Conservation (phyloP, 1,140 invertebrate species). For the Lasioglossum albipes region DNA sequence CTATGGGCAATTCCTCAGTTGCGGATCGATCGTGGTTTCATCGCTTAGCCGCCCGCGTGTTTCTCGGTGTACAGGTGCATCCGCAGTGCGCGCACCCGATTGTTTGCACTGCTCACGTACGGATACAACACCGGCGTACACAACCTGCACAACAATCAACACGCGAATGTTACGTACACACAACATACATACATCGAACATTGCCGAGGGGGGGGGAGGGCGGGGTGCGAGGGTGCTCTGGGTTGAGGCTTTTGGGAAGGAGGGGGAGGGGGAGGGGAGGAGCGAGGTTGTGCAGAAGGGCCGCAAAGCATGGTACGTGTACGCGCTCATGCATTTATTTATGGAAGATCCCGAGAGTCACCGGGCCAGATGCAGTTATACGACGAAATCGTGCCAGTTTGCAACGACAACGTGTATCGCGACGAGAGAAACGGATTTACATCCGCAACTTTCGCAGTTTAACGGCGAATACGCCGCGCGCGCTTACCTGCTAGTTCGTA, state of each 20-base stretch:
- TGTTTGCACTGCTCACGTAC: conserved; percentile 39
- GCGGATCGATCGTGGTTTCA: conserved; percentile 51
- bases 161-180: conserved; percentile 45
- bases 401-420: conserved; percentile 61
- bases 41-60: conserved; percentile 31
- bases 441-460: conserved; percentile 75
- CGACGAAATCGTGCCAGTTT: conserved; percentile 65
- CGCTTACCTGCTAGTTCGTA: neutral
- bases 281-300: neutral
- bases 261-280: neutral
- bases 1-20: neutral
- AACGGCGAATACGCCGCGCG: conserved; percentile 55
- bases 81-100: conserved; percentile 29
- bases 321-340: conserved; percentile 71
- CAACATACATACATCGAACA: conserved; percentile 34
- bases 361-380: conserved; percentile 50
- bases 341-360: conserved; percentile 56
- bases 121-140: conserved; percentile 31
- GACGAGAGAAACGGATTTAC: conserved; percentile 65
- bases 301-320: neutral
- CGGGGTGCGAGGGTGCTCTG: too few species aligned
- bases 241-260: neutral
- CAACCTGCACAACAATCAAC: conserved; percentile 51
- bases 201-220: neutral
- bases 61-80: conserved; percentile 22